Conservation (phyloP, 2,888 invertebrate genomes). For the Lymantria monacha region DNA sequence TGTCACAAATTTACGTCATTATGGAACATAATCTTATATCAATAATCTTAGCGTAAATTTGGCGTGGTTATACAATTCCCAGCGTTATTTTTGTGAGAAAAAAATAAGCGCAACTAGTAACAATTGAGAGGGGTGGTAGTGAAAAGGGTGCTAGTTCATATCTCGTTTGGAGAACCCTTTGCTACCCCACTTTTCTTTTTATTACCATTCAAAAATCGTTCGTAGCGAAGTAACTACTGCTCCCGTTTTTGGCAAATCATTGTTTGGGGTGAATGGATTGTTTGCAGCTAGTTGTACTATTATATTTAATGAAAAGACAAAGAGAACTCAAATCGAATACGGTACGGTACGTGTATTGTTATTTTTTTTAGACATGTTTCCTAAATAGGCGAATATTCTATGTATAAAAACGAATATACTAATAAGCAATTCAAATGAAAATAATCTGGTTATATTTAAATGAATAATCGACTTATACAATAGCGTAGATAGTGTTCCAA, state of each 20-base stretch:
- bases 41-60: too few species aligned
- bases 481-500: too few species aligned
- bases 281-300: slow-evolving; percentile 24
- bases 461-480: too few species aligned
- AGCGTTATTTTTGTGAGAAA: slow-evolving; percentile 42
- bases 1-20: too few species aligned
- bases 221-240: slow-evolving; percentile 64
- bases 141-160: slow-evolving; percentile 65
- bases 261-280: slow-evolving; percentile 42
- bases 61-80: slow-evolving; percentile 34
- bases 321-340: background rate
- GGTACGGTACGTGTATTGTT: too few species aligned
- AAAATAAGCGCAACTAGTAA: slow-evolving; percentile 72
- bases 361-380: too few species aligned
- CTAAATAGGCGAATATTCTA: too few species aligned
- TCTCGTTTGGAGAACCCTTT: slow-evolving; percentile 60
- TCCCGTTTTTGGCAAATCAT: slow-evolving; percentile 61
- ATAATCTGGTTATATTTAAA: too few species aligned
- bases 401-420: too few species aligned
- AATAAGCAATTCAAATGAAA: too few species aligned
- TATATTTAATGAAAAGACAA: background rate
- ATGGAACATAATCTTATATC: too few species aligned
- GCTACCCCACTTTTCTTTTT: slow-evolving; percentile 65
- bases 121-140: slow-evolving; percentile 66
- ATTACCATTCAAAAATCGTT: slow-evolving; percentile 76